Conservation (phyloP, 2,888 invertebrate genomes). For the Euproctis similis region DNA sequence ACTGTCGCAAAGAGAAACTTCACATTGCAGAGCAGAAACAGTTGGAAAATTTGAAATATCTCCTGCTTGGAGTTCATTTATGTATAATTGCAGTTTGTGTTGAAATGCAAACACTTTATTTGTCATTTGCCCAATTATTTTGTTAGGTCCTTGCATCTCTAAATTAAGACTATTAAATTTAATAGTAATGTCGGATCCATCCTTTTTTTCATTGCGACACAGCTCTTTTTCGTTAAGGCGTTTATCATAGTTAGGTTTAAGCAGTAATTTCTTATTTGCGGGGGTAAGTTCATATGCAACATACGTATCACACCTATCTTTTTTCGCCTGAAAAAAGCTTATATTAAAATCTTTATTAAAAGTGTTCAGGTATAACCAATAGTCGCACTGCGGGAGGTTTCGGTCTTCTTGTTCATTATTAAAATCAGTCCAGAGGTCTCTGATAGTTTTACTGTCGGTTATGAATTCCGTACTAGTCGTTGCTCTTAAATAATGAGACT, state of each 20-base stretch:
- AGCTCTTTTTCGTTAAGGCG: constrained; percentile 17
- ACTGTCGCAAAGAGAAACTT: too few species aligned
- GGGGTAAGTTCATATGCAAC: constrained; percentile 6
- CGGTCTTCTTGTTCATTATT: constrained; percentile 7
- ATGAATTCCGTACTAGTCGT: constrained; percentile 5
- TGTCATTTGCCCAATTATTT: too few species aligned
- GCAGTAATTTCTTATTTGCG: constrained; percentile 5
- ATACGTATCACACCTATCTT: constrained; percentile 20
- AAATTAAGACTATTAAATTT: too few species aligned
- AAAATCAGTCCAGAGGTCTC: constrained; percentile 12
- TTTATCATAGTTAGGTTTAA: constrained; percentile 15
- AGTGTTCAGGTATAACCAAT: constrained; percentile 11
- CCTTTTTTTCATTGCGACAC: constrained; percentile 18
- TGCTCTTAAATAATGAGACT: constrained; percentile 1
- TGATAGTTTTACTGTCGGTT: constrained; percentile 11
- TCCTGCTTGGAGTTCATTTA: too few species aligned
- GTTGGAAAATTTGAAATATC: too few species aligned
- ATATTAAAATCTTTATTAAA: constrained; percentile 16
- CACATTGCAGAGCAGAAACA: too few species aligned
- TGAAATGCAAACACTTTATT: too few species aligned
- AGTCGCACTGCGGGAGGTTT: constrained; percentile 3
- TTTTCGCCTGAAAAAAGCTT: constrained; percentile 19
- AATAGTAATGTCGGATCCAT: too few species aligned
- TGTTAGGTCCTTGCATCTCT: too few species aligned
- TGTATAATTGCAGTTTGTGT: too few species aligned